Evolutionary conservation across 2,113 vertebrate species (phyloP), one percentile per base, ranked within the genome.

Genomic region (Dicrurus megarhynchus): DNA sequence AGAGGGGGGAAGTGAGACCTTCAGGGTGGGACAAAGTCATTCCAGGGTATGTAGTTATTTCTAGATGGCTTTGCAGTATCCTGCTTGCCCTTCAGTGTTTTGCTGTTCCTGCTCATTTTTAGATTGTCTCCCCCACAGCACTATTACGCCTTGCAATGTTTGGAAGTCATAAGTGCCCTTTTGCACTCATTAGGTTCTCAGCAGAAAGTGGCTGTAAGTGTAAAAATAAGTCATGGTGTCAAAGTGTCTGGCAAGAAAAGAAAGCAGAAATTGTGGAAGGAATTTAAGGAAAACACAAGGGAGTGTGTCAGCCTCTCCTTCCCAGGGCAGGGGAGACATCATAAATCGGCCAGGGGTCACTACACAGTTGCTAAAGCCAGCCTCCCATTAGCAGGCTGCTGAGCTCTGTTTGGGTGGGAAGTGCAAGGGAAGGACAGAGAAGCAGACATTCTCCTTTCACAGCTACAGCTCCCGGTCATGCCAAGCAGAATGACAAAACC

Each of bases 101-200:
- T 93, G 78, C 59, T 89, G 24, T 55, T 90, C 47, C 57, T 89
- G 53, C 76, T 74, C 77, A 46, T 67, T 95, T 96, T 78, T 33
- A 73, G 61, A 57, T 33, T 74, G 73, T 76, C 79, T 96, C 59
- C 67, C 87, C 28, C 42, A 52, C 1, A 10, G 87, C 53, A 56
- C 41, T 82, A 22, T 60, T 76, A 77, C 5, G 73, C 75, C 73
- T 86, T 59, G 65, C 3, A 12, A 46, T 57, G 44, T 89, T 96
- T 94, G 55, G 59, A 87, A 90, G 61, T 41, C 92, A 6, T 35
- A 55, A 74, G 30, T 88, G 85, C 67, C 77, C 85, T 93, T 93
- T 93, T 70, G 61, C 63, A 84, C 79, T 83, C 92, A 87, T 96
- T 95, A 87, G 94, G 73, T 39, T 96, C 94, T 93, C 86, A 90